Evolutionary conservation across 2,113 vertebrate species (phyloP), one percentile per base, ranked within the genome.

Genomic region (Centrocercus urophasianus): DNA sequence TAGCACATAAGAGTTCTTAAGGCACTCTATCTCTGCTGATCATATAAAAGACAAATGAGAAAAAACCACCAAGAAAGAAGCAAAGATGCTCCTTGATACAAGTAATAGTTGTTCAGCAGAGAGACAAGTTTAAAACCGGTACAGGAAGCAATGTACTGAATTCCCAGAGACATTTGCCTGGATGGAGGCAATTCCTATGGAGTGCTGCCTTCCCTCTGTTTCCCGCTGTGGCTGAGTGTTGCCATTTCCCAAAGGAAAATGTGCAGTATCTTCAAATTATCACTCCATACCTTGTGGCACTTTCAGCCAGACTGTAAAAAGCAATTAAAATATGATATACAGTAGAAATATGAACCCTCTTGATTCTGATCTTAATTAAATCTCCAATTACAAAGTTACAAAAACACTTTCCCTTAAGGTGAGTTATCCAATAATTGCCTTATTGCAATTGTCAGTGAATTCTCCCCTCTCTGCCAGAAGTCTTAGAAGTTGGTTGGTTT

Each of bases 241-340:
- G 27, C 63, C 57, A 14, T 4, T 45, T 83, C 90, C 85, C 90
- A 45, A 30, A 93, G 89, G 88, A 72, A 90, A 87, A 93, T 57
- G 72, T 77, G 56, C 34, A 88, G 36, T 88, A 71, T 57, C 93
- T 81, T 83, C 88, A 92, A 90, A 95, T 96, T 88, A 94, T 83
- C 91, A 57, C 65, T 81, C 56, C 34, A 16, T 78, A 88, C 90
- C 88, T 90, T 5, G 13, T 96, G 90, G 83, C 90, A 69, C 48
- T 94, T 90, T 69, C 73, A 88, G 47, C 28, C 83, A 72, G 77
- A 78, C 92, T 75, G 61, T 86, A 75, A 94, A 90, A 96, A 95
- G 80, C 90, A 95, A 96, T 96, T 95, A 95, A 94, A 96, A 88
- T 78, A 80, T 67, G 88, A 90, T 95, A 88, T 96, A 83, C 28